Evolutionary conservation across 2,888 invertebrate genomes (phyloP).

Genomic region (Oligia latruncula): DNA sequence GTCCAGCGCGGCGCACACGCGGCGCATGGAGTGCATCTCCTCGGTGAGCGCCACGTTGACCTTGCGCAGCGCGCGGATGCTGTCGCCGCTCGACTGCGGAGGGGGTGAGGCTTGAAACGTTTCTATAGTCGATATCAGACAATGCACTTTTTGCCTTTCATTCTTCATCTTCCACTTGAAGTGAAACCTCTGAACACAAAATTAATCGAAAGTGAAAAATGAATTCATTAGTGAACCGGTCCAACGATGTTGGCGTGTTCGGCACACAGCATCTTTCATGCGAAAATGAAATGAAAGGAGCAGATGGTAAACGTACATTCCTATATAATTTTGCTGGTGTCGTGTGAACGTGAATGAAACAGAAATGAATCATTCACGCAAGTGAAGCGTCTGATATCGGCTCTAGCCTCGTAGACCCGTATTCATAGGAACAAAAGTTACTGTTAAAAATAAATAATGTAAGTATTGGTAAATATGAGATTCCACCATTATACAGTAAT

Average conservation of each 20-base stretch:
- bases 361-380: neutral
- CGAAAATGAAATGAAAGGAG: neutral
- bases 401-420: neutral
- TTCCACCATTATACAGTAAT: neutral
- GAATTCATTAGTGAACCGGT: too few relatives aligned
- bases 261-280: neutral
- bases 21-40: slow-evolving; percentile 86
- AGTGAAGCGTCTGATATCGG: neutral
- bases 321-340: too few relatives aligned
- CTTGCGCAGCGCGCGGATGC: slow-evolving; percentile 89
- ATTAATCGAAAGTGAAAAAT: neutral
- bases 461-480: too few relatives aligned
- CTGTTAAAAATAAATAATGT: neutral
- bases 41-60: slow-evolving; percentile 91
- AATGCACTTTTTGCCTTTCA: neutral
- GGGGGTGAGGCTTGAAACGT: neutral
- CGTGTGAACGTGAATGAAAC: neutral
- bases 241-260: neutral
- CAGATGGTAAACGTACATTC: neutral
- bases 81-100: slow-evolving; percentile 76
- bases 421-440: neutral
- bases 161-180: neutral
- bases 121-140: neutral
- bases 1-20: slow-evolving; percentile 89
- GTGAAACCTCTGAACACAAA: neutral